Evolutionary conservation across 2,797 vertebrate species (phyloP).

Genomic region (Apodemus agrarius): DNA sequence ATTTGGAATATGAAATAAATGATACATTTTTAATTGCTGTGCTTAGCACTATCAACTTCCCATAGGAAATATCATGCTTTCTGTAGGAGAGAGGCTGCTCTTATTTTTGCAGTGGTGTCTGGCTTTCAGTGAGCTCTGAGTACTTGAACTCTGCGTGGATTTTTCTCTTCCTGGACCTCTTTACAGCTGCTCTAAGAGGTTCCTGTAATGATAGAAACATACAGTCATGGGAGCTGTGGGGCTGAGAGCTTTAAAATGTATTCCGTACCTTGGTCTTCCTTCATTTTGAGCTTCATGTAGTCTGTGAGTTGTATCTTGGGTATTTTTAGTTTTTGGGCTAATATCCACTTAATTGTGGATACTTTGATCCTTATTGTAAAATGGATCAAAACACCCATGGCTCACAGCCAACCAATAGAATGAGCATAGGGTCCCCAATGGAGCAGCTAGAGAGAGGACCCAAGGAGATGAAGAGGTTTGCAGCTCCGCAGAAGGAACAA

Average conservation of each 20-base stretch:
- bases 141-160: neutral
- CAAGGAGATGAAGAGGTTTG: too few relatives aligned
- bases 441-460: too few relatives aligned
- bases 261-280: too few relatives aligned
- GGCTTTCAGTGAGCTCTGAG: neutral
- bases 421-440: too few relatives aligned
- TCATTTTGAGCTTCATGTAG: too few relatives aligned
- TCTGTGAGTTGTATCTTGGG: too few relatives aligned
- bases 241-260: neutral
- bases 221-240: neutral
- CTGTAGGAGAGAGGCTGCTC: neutral
- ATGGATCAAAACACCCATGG: too few relatives aligned
- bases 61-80: neutral
- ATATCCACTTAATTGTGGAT: too few relatives aligned
- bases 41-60: neutral
- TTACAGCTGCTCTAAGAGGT: neutral
- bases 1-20: neutral
- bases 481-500: too few relatives aligned
- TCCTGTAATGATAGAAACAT: neutral
- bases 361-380: too few relatives aligned
- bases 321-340: too few relatives aligned
- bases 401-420: too few relatives aligned
- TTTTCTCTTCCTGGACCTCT: neutral
- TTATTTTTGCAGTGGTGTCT: neutral
- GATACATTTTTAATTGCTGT: neutral